These are phyloP conservation scores for Plestiodon gilberti DNA, from an alignment of 2,113 vertebrate species.

Conservation along the genomic window DNA sequence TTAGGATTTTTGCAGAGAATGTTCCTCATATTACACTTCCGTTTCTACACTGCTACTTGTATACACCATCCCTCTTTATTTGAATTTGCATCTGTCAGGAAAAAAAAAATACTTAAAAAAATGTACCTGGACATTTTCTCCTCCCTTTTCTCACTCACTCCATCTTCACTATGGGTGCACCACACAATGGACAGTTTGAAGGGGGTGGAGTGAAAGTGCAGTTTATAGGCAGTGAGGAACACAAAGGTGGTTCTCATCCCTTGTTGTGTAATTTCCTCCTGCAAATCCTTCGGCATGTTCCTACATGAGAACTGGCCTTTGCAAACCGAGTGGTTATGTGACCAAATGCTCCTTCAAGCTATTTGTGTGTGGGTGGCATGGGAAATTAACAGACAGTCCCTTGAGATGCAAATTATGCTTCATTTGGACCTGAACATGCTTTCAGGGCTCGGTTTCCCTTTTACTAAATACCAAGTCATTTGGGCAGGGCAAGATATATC, in stretches of 20 bases:
- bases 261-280: slow-evolving; percentile 12
- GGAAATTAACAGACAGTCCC: neutral
- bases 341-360: slow-evolving; percentile 16
- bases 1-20: neutral
- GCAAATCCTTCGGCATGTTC: slow-evolving; percentile 16
- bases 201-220: neutral
- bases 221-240: neutral
- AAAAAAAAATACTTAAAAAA: neutral
- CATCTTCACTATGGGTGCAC: neutral
- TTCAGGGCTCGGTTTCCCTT: neutral
- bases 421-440: slow-evolving; percentile 2
- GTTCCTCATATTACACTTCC: neutral
- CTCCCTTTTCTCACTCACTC: neutral
- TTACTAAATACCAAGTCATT: neutral
- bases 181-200: neutral
- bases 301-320: slow-evolving; percentile 18
- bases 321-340: neutral
- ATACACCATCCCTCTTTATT: neutral
- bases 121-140: neutral
- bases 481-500: neutral
- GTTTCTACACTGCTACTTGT: neutral
- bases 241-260: neutral
- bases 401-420: neutral
- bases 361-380: neutral
- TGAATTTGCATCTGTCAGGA: neutral